Evolutionary conservation across 2,113 vertebrate genomes (phyloP).

Genomic region (Lepidothrix coronata): DNA sequence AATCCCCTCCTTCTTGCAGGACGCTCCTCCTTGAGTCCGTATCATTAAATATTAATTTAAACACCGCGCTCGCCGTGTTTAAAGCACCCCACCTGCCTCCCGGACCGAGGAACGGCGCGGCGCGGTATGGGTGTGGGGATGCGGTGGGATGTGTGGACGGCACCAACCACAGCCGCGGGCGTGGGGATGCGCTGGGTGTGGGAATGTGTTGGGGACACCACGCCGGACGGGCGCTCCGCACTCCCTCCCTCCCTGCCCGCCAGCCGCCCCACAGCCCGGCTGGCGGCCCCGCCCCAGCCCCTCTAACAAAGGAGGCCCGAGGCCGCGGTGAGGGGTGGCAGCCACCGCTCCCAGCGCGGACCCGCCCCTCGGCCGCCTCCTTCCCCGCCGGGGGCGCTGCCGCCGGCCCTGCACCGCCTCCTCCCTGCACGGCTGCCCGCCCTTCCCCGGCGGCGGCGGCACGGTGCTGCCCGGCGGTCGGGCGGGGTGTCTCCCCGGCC

Average conservation of each 20-base stretch:
- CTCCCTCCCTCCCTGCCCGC: fast-evolving
- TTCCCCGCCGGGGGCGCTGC: neutral
- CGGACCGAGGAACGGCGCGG: neutral
- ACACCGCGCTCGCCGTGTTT: neutral
- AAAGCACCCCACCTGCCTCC: neutral
- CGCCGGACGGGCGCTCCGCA: fast-evolving
- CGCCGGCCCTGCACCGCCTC: neutral
- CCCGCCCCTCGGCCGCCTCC: neutral
- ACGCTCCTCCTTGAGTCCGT: neutral
- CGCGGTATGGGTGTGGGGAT: fast-evolving
- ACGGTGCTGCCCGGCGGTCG: neutral
- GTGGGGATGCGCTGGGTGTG: neutral
- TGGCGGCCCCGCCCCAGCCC: neutral
- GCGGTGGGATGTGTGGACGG: fast-evolving
- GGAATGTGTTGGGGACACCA: neutral
- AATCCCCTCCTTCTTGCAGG: neutral
- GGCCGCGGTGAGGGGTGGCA: neutral
- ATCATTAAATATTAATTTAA: neutral
- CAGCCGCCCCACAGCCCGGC: neutral
- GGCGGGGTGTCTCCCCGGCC: conserved; percentile 5
- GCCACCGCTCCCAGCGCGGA: fast-evolving
- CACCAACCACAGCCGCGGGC: fast-evolving
- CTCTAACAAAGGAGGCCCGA: neutral
- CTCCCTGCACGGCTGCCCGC: neutral
- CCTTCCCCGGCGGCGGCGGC: neutral